phyloP scores from a whole-genome alignment of 2,888 invertebrate species.

The Agonopterix heracliana region DNA sequence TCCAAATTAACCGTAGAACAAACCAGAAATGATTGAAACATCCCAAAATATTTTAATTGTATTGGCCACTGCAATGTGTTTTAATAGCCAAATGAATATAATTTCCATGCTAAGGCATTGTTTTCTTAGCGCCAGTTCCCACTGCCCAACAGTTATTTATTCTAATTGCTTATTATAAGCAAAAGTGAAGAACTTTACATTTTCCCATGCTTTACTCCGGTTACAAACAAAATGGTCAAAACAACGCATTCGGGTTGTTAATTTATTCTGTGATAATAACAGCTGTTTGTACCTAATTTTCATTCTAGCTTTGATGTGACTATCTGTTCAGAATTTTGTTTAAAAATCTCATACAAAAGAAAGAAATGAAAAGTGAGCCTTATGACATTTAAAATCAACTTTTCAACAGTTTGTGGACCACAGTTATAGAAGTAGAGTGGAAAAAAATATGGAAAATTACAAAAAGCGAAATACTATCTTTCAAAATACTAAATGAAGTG shows the following conservation, averaged over 20 bases:
- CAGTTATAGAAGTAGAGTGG: no score
- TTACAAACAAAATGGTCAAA: constrained; percentile 50
- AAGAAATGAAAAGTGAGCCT: no score
- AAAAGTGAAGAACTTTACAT: constrained; percentile 41
- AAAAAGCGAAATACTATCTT: no score
- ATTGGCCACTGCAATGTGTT: constrained; percentile 22
- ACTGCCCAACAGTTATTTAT: constrained; percentile 60
- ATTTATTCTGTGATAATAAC: no score
- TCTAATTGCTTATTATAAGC: constrained; percentile 62
- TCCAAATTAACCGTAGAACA: no score
- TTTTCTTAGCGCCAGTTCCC: constrained; percentile 45
- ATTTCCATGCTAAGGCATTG: constrained; percentile 45
- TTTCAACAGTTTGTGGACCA: no score
- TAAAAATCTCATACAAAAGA: no score
- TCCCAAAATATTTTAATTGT: constrained; percentile 6
- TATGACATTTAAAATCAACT: no score
- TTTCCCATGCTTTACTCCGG: constrained; percentile 65
- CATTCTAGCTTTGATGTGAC: no score
- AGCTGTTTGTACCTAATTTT: no score
- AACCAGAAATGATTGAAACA: neutral
- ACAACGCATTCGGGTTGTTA: constrained; percentile 33
- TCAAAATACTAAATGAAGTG: constrained; percentile 8
- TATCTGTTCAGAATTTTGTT: no score
- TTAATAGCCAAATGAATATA: constrained; percentile 46
- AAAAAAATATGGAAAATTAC: no score